Conservation (phyloP, 2,113 vertebrate genomes). For the Pollachius pollachius region DNA sequence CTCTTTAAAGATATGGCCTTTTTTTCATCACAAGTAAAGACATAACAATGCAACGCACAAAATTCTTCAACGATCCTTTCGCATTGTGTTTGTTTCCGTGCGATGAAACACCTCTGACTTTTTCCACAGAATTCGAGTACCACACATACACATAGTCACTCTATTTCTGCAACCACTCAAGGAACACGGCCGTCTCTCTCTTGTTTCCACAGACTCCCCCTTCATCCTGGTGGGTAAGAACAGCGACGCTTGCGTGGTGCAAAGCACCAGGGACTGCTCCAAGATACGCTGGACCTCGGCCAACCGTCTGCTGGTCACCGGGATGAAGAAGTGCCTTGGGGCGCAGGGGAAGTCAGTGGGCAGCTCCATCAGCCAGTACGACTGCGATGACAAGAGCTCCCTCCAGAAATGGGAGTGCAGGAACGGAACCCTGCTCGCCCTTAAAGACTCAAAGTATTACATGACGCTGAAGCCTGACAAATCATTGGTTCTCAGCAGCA, state of each 20-base stretch:
- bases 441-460: conserved; percentile 77
- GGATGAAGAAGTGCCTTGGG: conserved; percentile 80
- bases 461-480: conserved; percentile 78
- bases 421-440: conserved; percentile 81
- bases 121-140: too few relatives aligned
- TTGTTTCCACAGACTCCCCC: conserved; percentile 36
- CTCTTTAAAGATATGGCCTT: too few relatives aligned
- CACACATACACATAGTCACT: too few relatives aligned
- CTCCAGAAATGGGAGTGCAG: conserved; percentile 91
- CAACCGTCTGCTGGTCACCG: conserved; percentile 74
- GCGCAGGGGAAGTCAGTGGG: conserved; percentile 77
- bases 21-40: too few relatives aligned
- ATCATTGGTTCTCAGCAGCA: conserved; percentile 77
- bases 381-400: conserved; percentile 76
- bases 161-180: too few relatives aligned
- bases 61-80: too few relatives aligned
- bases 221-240: conserved; percentile 54
- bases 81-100: too few relatives aligned
- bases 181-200: background rate
- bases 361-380: conserved; percentile 75
- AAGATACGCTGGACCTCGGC: conserved; percentile 83
- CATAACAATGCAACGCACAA: too few relatives aligned
- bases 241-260: conserved; percentile 45
- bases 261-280: conserved; percentile 26
- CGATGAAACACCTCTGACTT: too few relatives aligned